A percentile compares a stretch with the other conserved stretches of the same genome.
phyloP scores from a whole-genome alignment of 1,140 invertebrate genomes.

The Atta cephalotes region DNA sequence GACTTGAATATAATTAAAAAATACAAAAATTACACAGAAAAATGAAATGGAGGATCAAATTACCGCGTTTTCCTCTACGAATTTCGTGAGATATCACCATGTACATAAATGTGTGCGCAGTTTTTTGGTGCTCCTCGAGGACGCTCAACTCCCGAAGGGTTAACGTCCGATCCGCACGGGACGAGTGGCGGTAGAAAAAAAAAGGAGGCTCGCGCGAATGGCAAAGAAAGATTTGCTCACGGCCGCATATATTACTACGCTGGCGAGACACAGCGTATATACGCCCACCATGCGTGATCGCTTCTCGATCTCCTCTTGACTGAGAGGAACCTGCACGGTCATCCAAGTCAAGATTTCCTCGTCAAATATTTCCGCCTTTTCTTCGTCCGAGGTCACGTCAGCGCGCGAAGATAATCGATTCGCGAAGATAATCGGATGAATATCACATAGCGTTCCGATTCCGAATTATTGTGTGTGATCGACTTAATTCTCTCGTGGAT shows the following conservation, averaged over 20 bases:
- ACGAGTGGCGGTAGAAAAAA: constrained; percentile 42
- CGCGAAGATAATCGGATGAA: constrained; percentile 36
- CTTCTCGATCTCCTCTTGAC: constrained; percentile 39
- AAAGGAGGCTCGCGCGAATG: constrained; percentile 48
- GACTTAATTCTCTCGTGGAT: constrained; percentile 8
- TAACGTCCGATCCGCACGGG: constrained; percentile 39
- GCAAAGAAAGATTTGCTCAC: constrained; percentile 58
- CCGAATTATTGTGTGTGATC: not conserved
- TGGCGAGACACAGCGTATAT: constrained; percentile 48
- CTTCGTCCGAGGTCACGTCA: constrained; percentile 28
- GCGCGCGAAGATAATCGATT: constrained; percentile 36
- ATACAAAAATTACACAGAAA: too few relatives aligned
- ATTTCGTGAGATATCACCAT: not conserved
- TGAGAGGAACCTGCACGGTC: constrained; percentile 56
- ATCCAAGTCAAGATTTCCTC: constrained; percentile 58
- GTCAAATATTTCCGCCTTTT: constrained; percentile 51
- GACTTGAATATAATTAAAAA: too few relatives aligned
- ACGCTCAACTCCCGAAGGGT: constrained; percentile 48
- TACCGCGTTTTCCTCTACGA: not conserved
- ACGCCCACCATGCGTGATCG: constrained; percentile 68
- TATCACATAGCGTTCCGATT: constrained; percentile 8
- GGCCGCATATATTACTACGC: constrained; percentile 55
- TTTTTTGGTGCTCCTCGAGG: constrained; percentile 30
- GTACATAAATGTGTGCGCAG: not conserved
- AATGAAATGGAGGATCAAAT: too few relatives aligned